Percentiles rank a stretch among this genome's conserved stretches.
phyloP scores from a whole-genome alignment of 2,888 invertebrate genomes.

The Volucella bombylans region DNA sequence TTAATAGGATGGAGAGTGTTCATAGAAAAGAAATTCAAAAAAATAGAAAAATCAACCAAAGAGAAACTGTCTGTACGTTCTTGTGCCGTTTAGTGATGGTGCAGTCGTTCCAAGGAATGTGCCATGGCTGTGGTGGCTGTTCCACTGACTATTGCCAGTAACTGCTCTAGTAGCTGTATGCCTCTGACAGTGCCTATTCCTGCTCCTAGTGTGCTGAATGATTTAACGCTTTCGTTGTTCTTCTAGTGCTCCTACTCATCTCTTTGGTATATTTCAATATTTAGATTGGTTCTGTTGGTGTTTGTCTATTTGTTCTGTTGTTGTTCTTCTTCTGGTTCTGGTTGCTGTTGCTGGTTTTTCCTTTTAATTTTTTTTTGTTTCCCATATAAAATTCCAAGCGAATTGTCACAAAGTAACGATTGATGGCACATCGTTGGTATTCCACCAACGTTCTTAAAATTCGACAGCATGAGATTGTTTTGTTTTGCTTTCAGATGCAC shows the following conservation, averaged over 20 bases:
- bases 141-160: neutral
- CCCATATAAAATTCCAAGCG: conserved; percentile 59
- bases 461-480: conserved; percentile 47
- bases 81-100: neutral
- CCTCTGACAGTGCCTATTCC: conserved; percentile 1
- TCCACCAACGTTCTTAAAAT: conserved; percentile 57
- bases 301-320: conserved; percentile 69
- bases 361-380: conserved; percentile 43
- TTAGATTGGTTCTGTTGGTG: conserved; percentile 67
- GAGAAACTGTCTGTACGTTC: neutral
- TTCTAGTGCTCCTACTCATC: conserved; percentile 17
- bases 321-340: conserved; percentile 26
- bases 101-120: neutral
- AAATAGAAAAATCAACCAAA: neutral
- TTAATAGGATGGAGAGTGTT: conserved; percentile 17
- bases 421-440: conserved; percentile 71
- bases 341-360: neutral
- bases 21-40: conserved; percentile 33
- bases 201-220: conserved; percentile 39
- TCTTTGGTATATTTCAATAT: conserved; percentile 66
- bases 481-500: conserved; percentile 61
- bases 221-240: conserved; percentile 64
- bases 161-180: conserved; percentile 7
- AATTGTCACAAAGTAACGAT: conserved; percentile 74
- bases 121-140: conserved; percentile 7